Base-by-base conservation (phyloP, 37 sponge, comb jelly and placozoan species). In the Mnemiopsis leidyi region DNA sequence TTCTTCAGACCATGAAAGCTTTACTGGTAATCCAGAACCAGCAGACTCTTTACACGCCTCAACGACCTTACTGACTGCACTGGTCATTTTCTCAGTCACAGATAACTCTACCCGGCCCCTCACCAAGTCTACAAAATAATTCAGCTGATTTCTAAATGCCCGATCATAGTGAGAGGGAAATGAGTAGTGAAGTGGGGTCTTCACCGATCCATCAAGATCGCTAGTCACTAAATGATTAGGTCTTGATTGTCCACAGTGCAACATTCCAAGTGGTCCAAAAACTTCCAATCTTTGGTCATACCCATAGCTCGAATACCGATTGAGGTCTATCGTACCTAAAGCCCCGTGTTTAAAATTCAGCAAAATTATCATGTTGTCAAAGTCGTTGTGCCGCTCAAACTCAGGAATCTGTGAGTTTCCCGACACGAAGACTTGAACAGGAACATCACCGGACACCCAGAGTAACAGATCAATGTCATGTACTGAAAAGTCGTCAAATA, bases 251-350 rank as follows among this genome's bases (percentile, higher is more conserved):
- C 25, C 90, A 33, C 90, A 85, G n/a, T 85, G 90, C 32, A 85
- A n/a, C 90, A 85, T 85, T 1, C 90, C 90, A 23, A 23, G 25
- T 20, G 32, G 36, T 23, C 90, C 90, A 85, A 85, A 85, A 25
- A 85, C 90, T 26, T 85, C 90, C 90, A 85, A 21, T 38, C 90
- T 85, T 28, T 85, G 90, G 23, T 85, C 90, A 61, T 85, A 85
- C 26, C 82, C 82, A 30, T 79, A 79, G 38, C 82, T 33, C 23
- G 37, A 79, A 34, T 26, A 79, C 61, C 90, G 13, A 29, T 38
- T 40, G 9, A 85, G 90, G n/a, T 85, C 90, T 20, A 85, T 85
- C 23, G 90, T 85, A 2, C 90, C 90, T 0, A 85, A 3, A 85
- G 29, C 25, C 9, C 90, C 90, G 5, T 21, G 7, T 1, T 37